Percentiles rank a stretch among this genome's conserved stretches.
Conservation (phyloP, 2,797 vertebrate genomes). For the Gambusia yucatana region DNA sequence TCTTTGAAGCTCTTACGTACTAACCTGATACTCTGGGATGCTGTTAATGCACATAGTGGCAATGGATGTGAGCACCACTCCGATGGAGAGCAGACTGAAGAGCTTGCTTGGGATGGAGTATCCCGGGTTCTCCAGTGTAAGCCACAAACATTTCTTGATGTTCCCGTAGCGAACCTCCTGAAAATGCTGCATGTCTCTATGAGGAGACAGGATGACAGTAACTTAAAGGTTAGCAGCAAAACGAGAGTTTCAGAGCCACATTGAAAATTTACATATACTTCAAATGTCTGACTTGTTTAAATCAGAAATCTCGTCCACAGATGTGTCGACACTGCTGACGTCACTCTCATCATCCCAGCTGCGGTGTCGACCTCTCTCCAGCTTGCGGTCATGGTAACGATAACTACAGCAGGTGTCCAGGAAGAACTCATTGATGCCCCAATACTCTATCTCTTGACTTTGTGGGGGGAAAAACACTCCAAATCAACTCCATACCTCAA, state of each 20-base stretch:
- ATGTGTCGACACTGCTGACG: constrained; percentile 92
- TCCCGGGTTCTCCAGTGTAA: constrained; percentile 97
- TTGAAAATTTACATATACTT: background rate
- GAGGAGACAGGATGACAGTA: background rate
- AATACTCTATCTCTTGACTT: constrained; percentile 97
- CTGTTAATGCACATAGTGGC: constrained; percentile 96
- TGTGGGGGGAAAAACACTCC: background rate
- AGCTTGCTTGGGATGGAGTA: constrained; percentile 97
- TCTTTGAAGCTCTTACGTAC: background rate
- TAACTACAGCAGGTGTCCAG: constrained; percentile 95
- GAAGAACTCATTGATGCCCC: constrained; percentile 97
- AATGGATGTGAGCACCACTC: constrained; percentile 92
- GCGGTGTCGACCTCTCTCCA: constrained; percentile 85
- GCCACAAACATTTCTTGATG: constrained; percentile 90
- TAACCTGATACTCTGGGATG: constrained; percentile 91
- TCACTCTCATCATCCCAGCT: constrained; percentile 96
- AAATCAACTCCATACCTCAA: background rate
- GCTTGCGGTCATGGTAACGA: constrained; percentile 93
- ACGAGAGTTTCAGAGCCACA: background rate
- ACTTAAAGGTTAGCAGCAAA: background rate
- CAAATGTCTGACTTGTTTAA: constrained; percentile 55
- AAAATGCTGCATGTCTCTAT: constrained; percentile 89
- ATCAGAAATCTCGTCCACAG: constrained; percentile 91
- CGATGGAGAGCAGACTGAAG: constrained; percentile 94
- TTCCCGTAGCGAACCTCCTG: constrained; percentile 87